phyloP scores from a whole-genome alignment of 2,888 invertebrate species.

The Electrophaes corylata region DNA sequence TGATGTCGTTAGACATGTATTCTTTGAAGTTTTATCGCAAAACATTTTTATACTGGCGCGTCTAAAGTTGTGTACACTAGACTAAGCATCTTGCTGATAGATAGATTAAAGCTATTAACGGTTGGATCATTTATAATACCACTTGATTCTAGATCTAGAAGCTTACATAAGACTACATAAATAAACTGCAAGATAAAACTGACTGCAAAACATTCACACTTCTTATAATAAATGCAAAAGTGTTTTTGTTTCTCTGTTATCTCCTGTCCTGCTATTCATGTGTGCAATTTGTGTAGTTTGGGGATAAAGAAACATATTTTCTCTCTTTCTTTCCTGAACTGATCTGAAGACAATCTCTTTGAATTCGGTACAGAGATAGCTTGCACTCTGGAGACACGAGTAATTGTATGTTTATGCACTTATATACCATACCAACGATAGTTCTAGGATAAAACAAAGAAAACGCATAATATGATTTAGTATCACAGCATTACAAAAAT shows the following conservation, averaged over 20 bases:
- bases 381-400: too few relatives aligned
- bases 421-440: too few relatives aligned
- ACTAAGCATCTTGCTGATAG: conserved; percentile 53
- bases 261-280: too few relatives aligned
- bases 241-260: neutral
- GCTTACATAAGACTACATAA: neutral
- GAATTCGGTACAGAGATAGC: too few relatives aligned
- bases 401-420: too few relatives aligned
- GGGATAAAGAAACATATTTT: too few relatives aligned
- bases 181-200: neutral
- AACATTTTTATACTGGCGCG: conserved; percentile 72
- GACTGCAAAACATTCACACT: neutral
- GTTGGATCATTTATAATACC: conserved; percentile 21
- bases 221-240: neutral
- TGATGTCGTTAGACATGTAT: conserved; percentile 73
- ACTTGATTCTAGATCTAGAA: conserved; percentile 6
- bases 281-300: too few relatives aligned
- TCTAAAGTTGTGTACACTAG: conserved; percentile 54
- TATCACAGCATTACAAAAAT: too few relatives aligned
- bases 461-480: too few relatives aligned
- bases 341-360: too few relatives aligned
- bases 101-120: conserved; percentile 35
- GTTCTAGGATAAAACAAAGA: too few relatives aligned
- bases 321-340: too few relatives aligned
- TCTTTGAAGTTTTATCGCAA: conserved; percentile 77